These are phyloP conservation scores for rabbit (Oryctolagus cuniculus) DNA, from an alignment of 2,113 vertebrate genomes.

Conservation along the genomic window mOryCun1.1 NC_091440.1:131061501-131062000, in stretches of 20 bases:
- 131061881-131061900: neutral
- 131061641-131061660: neutral
- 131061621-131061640: neutral
- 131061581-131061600: neutral
- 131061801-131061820: conserved; percentile 1
- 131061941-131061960: neutral
- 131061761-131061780: neutral
- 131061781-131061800: neutral
- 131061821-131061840: neutral
- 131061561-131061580: neutral
- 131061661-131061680: neutral
- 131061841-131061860: neutral
- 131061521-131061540: neutral
- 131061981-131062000: neutral
- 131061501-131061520: neutral
- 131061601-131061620: neutral
- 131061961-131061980: neutral
- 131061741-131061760: neutral
- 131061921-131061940: neutral
- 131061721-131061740: neutral
- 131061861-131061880: neutral
- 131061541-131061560: neutral
- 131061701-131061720: conserved; percentile 38
- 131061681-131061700: conserved; percentile 30
- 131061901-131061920: neutral